These are phyloP conservation scores for Meda fulgida DNA, from an alignment of 2,797 vertebrate species.

Conservation along the genomic window DNA sequence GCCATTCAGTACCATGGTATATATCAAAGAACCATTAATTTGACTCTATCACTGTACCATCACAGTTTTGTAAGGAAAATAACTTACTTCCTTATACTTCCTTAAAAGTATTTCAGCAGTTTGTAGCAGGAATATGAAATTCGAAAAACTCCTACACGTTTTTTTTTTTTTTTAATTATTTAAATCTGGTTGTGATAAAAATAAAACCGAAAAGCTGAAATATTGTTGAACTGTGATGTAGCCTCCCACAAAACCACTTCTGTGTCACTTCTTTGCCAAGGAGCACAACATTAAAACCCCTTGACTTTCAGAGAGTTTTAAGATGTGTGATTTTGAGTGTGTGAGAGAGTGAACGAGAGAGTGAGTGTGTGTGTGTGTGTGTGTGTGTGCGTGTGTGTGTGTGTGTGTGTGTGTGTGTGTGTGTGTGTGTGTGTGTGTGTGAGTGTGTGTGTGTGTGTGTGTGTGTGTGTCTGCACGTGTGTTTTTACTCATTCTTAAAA, in stretches of 20 bases:
- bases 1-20: neutral
- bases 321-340: neutral
- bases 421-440: neutral
- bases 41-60: neutral
- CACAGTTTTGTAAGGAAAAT: neutral
- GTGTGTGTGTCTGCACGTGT: too few relatives aligned
- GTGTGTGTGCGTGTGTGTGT: neutral
- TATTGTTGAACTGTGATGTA: conserved; percentile 16
- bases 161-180: neutral
- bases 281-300: neutral
- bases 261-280: conserved; percentile 1
- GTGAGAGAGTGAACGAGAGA: too few relatives aligned
- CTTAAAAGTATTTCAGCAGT: too few relatives aligned
- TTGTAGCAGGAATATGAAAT: neutral
- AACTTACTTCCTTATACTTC: neutral
- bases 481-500: neutral
- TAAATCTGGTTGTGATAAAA: neutral
- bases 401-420: too few relatives aligned
- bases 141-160: neutral
- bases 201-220: neutral
- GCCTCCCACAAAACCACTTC: conserved; percentile 8
- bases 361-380: neutral
- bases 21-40: neutral
- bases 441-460: too few relatives aligned
- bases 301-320: conserved; percentile 4